A percentile compares a stretch with the other conserved stretches of the same genome.
Conservation (phyloP, 1,140 invertebrate species). For the Eurosta solidaginis region DNA sequence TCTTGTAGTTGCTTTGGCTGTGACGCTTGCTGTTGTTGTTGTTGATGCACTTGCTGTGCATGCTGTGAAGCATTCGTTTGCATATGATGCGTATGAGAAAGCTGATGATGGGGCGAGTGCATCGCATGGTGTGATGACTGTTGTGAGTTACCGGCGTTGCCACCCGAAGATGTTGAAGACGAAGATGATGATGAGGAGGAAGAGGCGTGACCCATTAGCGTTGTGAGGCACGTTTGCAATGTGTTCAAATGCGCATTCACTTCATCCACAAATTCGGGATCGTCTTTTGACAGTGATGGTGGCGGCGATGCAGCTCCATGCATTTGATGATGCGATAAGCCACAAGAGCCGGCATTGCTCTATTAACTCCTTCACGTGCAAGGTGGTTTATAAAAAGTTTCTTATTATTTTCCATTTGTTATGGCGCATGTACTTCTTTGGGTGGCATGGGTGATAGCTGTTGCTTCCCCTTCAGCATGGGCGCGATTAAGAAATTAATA, state of each 20-base stretch:
- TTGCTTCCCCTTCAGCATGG: too few relatives aligned
- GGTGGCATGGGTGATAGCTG: too few relatives aligned
- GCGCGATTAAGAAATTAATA: too few relatives aligned
- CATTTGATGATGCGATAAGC: conserved; percentile 2
- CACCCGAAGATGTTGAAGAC: not conserved
- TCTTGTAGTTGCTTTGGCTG: conserved; percentile 57
- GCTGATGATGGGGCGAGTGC: conserved; percentile 38
- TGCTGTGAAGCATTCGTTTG: conserved; percentile 15
- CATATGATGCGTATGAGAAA: conserved; percentile 18
- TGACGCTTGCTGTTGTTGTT: conserved; percentile 33
- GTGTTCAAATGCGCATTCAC: conserved; percentile 80
- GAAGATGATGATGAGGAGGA: conserved; percentile 1
- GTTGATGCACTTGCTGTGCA: conserved; percentile 44
- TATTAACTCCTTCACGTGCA: too few relatives aligned
- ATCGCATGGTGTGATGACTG: conserved; percentile 42
- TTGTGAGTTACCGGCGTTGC: not conserved
- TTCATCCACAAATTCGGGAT: conserved; percentile 61
- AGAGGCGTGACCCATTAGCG: not conserved
- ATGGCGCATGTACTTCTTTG: too few relatives aligned
- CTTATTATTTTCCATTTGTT: too few relatives aligned
- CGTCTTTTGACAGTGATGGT: conserved; percentile 50
- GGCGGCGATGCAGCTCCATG: not conserved
- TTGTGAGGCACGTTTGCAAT: conserved; percentile 85
- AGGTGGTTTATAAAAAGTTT: too few relatives aligned
- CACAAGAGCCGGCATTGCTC: too few relatives aligned